Evolutionary conservation across 1,140 invertebrate genomes (phyloP).

Genomic region (Andricus grossulariae): DNA sequence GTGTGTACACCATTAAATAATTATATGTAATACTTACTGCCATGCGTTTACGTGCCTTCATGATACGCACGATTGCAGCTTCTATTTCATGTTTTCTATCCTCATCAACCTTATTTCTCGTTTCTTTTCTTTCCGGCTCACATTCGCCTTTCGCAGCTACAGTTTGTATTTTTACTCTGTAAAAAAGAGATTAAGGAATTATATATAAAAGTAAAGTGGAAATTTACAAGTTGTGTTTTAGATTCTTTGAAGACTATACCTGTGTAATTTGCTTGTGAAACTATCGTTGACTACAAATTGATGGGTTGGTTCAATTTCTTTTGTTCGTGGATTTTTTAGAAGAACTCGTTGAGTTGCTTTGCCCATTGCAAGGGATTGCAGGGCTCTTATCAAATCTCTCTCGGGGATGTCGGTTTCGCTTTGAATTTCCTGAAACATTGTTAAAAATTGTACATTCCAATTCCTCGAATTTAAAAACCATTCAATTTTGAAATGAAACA

Average conservation of each 20-base stretch:
- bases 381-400: conserved; percentile 93
- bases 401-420: conserved; percentile 99
- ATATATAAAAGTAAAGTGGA: no score
- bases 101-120: conserved; percentile 98
- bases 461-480: conserved; percentile 2
- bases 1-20: conserved; percentile 26
- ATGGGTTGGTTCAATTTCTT: conserved; percentile 96
- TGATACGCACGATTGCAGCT: conserved; percentile 99
- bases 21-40: conserved; percentile 77
- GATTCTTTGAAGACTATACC: conserved; percentile 74
- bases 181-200: conserved; percentile 44
- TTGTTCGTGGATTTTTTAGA: conserved; percentile 94
- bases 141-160: conserved; percentile 98
- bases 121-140: conserved; percentile 98
- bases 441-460: conserved; percentile 42
- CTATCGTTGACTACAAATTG: conserved; percentile 98
- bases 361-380: conserved; percentile 98
- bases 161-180: conserved; percentile 93
- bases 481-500: background rate
- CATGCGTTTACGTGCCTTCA: conserved; percentile 98
- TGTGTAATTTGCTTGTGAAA: conserved; percentile 97
- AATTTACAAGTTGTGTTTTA: background rate
- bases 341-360: conserved; percentile 98
- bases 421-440: conserved; percentile 86
- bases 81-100: conserved; percentile 99